These are phyloP conservation scores for Parnassius mnemosyne DNA, from an alignment of 2,888 invertebrate species.

Conservation along the genomic window DNA sequence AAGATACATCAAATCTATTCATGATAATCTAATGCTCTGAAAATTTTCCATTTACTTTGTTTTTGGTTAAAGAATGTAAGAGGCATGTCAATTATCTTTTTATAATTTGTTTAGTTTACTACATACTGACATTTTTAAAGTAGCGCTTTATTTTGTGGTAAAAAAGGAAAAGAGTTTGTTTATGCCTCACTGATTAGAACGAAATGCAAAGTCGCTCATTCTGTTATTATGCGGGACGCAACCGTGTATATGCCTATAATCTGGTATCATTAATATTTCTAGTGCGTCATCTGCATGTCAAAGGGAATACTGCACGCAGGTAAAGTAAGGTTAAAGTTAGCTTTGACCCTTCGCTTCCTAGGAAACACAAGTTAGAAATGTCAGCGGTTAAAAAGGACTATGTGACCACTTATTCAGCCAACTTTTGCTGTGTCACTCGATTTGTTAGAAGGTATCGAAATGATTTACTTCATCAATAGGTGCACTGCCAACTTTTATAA, in stretches of 20 bases:
- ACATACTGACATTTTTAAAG: no score
- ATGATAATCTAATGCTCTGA: neutral
- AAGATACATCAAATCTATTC: neutral
- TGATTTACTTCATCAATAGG: neutral
- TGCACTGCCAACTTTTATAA: no score
- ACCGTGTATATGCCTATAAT: neutral
- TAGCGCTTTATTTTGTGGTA: no score
- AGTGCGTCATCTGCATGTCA: neutral
- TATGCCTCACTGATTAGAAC: no score
- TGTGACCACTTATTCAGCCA: conserved; percentile 5
- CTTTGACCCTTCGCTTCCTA: neutral
- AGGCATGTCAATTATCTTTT: no score
- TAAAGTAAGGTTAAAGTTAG: neutral
- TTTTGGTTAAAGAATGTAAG: neutral
- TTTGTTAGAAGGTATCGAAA: neutral
- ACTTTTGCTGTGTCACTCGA: conserved; percentile 18
- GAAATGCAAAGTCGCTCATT: no score
- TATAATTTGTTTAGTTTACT: no score
- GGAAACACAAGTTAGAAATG: neutral
- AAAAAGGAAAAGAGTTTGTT: no score
- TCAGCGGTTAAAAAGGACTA: conserved; percentile 1
- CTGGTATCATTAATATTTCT: neutral
- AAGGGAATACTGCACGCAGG: neutral
- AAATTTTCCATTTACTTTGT: conserved; percentile 5
- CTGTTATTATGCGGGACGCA: no score